Conservation (phyloP, 2,797 vertebrate species). For the Hipposideros larvatus region DNA sequence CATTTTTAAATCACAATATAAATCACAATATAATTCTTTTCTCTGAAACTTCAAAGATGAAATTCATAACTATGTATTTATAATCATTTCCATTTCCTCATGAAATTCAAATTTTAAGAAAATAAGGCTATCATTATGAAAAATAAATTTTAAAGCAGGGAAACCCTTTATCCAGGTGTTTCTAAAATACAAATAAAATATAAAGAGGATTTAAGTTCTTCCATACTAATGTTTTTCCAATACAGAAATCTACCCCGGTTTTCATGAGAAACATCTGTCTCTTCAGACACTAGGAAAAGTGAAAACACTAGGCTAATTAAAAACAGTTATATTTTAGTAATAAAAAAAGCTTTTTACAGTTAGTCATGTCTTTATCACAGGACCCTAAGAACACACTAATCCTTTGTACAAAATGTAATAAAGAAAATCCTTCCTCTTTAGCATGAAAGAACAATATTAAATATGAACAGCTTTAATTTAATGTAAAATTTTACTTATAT, state of each 20-base stretch:
- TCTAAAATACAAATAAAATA: slow-evolving; percentile 1
- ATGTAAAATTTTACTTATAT: slow-evolving; percentile 8
- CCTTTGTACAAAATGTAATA: not conserved
- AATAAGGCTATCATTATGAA: not conserved
- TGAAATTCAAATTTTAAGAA: slow-evolving; percentile 65
- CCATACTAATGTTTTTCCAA: slow-evolving; percentile 14
- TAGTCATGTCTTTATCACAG: not conserved
- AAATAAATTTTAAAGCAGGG: slow-evolving; percentile 46
- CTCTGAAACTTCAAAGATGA: slow-evolving; percentile 36
- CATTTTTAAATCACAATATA: slow-evolving; percentile 49
- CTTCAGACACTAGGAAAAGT: slow-evolving; percentile 12
- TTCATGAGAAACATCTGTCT: slow-evolving; percentile 44
- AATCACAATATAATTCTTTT: slow-evolving; percentile 29
- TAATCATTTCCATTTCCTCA: slow-evolving; percentile 53
- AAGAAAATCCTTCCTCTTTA: not conserved
- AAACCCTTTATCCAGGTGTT: slow-evolving; percentile 28
- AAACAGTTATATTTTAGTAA: slow-evolving; percentile 16
- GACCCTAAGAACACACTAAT: not conserved
- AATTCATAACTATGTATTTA: slow-evolving; percentile 42
- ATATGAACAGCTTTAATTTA: not conserved
- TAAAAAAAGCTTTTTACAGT: not conserved
- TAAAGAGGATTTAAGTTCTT: slow-evolving; percentile 29
- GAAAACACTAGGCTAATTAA: slow-evolving; percentile 51
- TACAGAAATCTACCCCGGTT: not conserved
- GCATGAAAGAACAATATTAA: slow-evolving; percentile 5